These are phyloP conservation scores for Pelochelys cantorii DNA, from an alignment of 2,797 vertebrate genomes.

Conservation along the genomic window DNA sequence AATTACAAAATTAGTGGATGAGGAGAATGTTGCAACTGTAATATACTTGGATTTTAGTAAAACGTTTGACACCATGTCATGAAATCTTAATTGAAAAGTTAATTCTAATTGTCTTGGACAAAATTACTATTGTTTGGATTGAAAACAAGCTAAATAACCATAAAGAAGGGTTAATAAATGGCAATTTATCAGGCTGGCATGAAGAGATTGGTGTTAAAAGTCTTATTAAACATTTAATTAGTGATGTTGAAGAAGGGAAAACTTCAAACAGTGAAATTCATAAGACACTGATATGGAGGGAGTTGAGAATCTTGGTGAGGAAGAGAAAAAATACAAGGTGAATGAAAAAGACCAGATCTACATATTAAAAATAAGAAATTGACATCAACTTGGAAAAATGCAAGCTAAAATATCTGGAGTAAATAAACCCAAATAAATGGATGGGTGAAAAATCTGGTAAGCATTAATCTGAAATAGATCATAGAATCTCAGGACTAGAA, in stretches of 20 bases:
- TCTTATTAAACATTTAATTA: neutral
- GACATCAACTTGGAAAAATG: neutral
- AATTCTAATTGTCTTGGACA: neutral
- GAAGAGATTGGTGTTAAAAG: neutral
- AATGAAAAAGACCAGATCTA: neutral
- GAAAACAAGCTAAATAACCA: neutral
- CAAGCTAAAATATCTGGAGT: neutral
- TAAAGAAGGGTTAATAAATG: neutral
- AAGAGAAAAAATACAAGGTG: neutral
- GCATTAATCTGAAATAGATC: neutral
- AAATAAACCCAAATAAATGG: neutral
- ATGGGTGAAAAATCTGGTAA: neutral
- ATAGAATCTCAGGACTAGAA: no score
- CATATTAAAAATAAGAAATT: neutral
- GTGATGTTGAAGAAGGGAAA: neutral
- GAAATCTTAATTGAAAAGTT: neutral
- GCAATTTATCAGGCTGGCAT: neutral
- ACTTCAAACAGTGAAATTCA: neutral
- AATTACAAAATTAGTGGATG: neutral
- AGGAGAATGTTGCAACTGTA: neutral
- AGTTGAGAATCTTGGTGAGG: neutral
- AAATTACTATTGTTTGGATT: neutral
- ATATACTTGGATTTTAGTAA: neutral
- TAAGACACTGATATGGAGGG: neutral
- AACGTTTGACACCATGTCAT: neutral